Evolutionary conservation across 2,113 vertebrate genomes (phyloP).

Genomic region (Erythrolamprus reginae): DNA sequence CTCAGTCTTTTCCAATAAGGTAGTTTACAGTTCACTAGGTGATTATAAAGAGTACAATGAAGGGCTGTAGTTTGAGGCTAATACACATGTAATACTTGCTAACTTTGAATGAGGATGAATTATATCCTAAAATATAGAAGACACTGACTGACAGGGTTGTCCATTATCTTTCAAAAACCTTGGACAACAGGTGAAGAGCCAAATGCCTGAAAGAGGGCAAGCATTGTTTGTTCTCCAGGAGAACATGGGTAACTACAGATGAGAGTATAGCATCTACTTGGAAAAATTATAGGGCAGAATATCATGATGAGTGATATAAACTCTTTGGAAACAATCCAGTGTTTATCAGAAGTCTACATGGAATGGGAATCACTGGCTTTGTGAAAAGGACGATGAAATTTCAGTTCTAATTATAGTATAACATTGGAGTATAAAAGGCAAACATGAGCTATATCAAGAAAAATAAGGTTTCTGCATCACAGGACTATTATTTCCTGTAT

Average conservation of each 20-base stretch:
- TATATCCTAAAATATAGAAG: not conserved
- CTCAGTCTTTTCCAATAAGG: not conserved
- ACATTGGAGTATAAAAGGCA: not conserved
- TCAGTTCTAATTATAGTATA: not conserved
- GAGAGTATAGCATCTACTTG: not conserved
- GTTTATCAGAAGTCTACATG: not conserved
- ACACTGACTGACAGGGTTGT: not conserved
- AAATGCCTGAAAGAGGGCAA: not conserved
- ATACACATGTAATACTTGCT: not conserved
- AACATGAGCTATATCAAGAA: not conserved
- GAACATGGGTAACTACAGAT: not conserved
- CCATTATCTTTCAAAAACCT: not conserved
- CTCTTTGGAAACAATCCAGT: not conserved
- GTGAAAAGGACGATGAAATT: not conserved
- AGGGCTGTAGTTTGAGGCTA: not conserved
- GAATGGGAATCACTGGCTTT: not conserved
- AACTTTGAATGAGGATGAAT: not conserved
- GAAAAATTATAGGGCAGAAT: not conserved
- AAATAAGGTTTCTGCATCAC: not conserved
- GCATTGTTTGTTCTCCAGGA: not conserved
- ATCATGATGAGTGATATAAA: not conserved
- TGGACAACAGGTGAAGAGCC: not conserved
- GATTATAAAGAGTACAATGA: not conserved
- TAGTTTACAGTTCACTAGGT: not conserved
- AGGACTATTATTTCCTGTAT: not conserved